Evolutionary conservation across 2,888 invertebrate genomes (phyloP), one percentile per base, ranked within the genome.

Genomic region (Pelosia muscerda): DNA sequence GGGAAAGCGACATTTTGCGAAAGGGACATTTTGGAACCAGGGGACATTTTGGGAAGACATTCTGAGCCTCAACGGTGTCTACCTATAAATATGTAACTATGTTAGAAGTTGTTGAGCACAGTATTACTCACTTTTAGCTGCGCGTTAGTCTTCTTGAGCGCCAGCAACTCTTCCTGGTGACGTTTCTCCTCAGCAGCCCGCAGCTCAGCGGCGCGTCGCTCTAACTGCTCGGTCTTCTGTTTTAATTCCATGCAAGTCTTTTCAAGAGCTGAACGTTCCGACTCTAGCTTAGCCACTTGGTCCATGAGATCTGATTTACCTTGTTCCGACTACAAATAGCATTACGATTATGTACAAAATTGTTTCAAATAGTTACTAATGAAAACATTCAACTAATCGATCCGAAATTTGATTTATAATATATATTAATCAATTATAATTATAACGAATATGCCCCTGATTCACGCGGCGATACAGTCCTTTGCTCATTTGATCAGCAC

Each of bases 61-160:
- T n/a, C n/a, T n/a, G n/a, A n/a, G n/a, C n/a, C n/a, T n/a, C n/a
- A n/a, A n/a, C n/a, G n/a, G n/a, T n/a, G n/a, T n/a, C n/a, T n/a
- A n/a, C 28, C 28, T 28, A 28, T 28, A 28, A 28, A 28, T 31
- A 9, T 8, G 10, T 31, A 31, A 1, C 15, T 38, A 38, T 38
- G 38, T 15, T 13, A 38, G 4, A 38, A 38, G 4, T 38, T 4
- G 58, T 58, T 55, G 56, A 28, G 25, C 22, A 53, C 22, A 53
- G 49, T 28, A 19, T 53, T 23, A 55, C 26, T 67, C 22, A 85
- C 98, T 96, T 99, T 99, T 13, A 99, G 95, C 87, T 99, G 99
- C 76, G 98, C 97, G 88, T 99, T 99, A 1, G 99, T 98, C 90
- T 98, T 98, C 94, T 98, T 99, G 70, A 99, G 95, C 86, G 98